These are phyloP conservation scores for Garra rufa DNA, from an alignment of 2,113 vertebrate genomes.

Conservation along the genomic window DNA sequence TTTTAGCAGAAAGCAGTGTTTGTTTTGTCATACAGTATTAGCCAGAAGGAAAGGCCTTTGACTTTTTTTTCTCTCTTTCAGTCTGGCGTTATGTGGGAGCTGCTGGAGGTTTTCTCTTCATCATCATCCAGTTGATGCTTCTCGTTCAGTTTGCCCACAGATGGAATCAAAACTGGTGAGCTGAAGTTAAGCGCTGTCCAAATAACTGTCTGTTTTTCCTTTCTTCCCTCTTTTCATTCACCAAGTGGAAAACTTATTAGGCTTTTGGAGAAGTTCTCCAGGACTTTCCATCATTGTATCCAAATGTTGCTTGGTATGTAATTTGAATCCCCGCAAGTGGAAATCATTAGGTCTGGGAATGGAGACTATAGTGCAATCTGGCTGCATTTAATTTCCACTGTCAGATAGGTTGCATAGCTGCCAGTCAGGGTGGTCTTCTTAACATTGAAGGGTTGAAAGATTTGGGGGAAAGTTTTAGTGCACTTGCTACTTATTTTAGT, in stretches of 20 bases:
- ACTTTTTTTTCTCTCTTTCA: slow-evolving; percentile 61
- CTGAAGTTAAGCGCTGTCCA: slow-evolving; percentile 11
- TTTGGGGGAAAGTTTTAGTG: background rate
- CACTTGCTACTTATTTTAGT: background rate
- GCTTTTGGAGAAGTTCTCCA: slow-evolving; percentile 2
- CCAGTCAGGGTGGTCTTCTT: slow-evolving; percentile 49
- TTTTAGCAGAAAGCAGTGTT: background rate
- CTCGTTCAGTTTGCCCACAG: slow-evolving; percentile 96
- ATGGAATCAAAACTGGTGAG: slow-evolving; percentile 99
- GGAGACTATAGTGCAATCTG: slow-evolving; percentile 30
- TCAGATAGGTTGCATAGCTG: background rate
- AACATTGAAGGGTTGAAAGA: too few relatives aligned
- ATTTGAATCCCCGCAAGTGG: slow-evolving; percentile 44
- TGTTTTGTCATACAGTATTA: background rate
- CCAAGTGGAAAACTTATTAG: slow-evolving; percentile 29
- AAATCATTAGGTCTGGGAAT: slow-evolving; percentile 48
- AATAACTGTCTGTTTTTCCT: slow-evolving; percentile 21
- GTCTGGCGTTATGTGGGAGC: slow-evolving; percentile 94
- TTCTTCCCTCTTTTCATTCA: slow-evolving; percentile 21
- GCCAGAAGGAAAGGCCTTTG: background rate
- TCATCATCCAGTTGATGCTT: slow-evolving; percentile 91
- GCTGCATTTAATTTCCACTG: slow-evolving; percentile 42
- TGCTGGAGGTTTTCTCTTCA: slow-evolving; percentile 83
- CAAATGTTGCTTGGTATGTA: slow-evolving; percentile 25
- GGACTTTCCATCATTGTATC: slow-evolving; percentile 45